These are phyloP conservation scores for Mormoops blainvillei DNA, from an alignment of 2,113 vertebrate genomes.

Conservation along the genomic window DNA sequence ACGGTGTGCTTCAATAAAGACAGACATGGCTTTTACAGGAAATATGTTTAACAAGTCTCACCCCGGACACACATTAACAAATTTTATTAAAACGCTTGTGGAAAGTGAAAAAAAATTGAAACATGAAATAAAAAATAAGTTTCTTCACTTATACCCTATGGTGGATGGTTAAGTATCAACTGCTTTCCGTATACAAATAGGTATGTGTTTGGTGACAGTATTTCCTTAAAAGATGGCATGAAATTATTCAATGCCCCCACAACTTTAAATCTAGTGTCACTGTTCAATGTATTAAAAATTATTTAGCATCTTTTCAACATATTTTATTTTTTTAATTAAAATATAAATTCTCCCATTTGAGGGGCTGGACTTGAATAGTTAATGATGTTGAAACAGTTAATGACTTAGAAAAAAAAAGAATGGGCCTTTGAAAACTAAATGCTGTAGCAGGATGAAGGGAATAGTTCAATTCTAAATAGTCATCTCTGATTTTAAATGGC, in stretches of 20 bases:
- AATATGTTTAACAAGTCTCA: neutral
- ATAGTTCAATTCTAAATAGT: neutral
- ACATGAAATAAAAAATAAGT: constrained; percentile 20
- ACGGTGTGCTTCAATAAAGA: constrained; percentile 49
- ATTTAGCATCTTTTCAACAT: constrained; percentile 25
- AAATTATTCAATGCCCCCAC: neutral
- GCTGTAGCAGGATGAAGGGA: neutral
- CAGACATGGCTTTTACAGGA: constrained; percentile 52
- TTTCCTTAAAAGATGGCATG: neutral
- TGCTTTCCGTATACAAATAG: neutral
- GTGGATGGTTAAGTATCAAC: neutral
- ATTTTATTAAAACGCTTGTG: constrained; percentile 27
- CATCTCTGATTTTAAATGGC: neutral
- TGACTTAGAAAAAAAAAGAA: neutral
- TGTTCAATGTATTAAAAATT: neutral
- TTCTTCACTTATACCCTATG: neutral
- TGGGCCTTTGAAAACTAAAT: neutral
- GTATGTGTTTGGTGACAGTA: neutral
- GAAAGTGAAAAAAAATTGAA: neutral
- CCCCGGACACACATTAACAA: constrained; percentile 46
- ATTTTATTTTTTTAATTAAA: constrained; percentile 19
- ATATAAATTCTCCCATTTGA: neutral
- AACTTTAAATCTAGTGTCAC: neutral
- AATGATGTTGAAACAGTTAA: neutral
- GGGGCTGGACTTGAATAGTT: neutral